Conservation (phyloP, 2,797 vertebrate genomes). For the Acomys russatus region DNA sequence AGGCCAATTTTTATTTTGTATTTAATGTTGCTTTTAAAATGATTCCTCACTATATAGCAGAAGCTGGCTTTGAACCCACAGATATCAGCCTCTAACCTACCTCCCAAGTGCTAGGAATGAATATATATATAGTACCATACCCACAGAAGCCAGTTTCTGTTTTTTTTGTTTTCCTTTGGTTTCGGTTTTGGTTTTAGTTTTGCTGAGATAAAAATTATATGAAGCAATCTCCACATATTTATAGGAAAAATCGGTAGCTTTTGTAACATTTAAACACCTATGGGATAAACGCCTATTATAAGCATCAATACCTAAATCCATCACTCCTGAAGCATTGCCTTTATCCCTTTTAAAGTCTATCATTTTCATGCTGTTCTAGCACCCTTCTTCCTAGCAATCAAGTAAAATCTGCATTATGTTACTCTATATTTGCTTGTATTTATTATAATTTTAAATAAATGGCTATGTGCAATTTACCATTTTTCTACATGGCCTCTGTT, state of each 20-base stretch:
- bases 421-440: neutral
- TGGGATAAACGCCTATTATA: neutral
- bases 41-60: neutral
- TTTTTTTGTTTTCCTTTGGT: neutral
- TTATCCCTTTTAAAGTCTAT: neutral
- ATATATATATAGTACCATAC: too few species aligned
- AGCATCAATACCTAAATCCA: neutral
- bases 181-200: neutral
- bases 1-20: neutral
- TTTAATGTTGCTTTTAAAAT: neutral
- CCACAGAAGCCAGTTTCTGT: neutral
- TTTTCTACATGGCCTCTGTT: neutral
- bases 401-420: neutral
- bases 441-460: slow-evolving; percentile 9
- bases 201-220: neutral
- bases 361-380: neutral
- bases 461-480: neutral
- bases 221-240: neutral
- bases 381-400: neutral
- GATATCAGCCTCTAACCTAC: neutral
- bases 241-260: neutral
- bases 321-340: neutral
- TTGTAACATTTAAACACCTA: neutral
- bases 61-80: neutral
- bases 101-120: too few species aligned